Conservation (phyloP, 2,797 vertebrate species). For the Gallirallus australis region DNA sequence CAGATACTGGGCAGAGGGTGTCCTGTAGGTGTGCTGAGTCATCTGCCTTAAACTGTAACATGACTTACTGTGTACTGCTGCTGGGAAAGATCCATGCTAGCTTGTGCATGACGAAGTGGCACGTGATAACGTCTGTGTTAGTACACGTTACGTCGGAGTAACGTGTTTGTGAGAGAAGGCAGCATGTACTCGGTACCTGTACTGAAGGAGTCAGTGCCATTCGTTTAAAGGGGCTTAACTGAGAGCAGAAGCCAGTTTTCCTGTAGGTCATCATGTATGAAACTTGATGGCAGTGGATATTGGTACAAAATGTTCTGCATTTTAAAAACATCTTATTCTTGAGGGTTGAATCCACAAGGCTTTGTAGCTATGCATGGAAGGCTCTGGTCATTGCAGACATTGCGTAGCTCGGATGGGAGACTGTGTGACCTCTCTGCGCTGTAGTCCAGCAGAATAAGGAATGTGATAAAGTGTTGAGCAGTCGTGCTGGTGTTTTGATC, state of each 20-base stretch:
- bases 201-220: fast-evolving
- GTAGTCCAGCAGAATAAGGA: background rate
- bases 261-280: background rate
- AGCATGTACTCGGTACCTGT: background rate
- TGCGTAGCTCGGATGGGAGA: background rate
- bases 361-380: background rate
- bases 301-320: background rate
- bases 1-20: background rate
- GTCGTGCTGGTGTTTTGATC: background rate
- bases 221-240: background rate
- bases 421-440: fast-evolving
- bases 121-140: background rate
- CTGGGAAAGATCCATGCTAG: background rate
- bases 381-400: background rate
- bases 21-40: conserved; percentile 37
- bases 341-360: background rate
- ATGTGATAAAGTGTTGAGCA: fast-evolving
- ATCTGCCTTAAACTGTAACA: background rate
- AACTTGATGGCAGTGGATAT: background rate
- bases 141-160: background rate
- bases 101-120: background rate
- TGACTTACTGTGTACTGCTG: background rate
- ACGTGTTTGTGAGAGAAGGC: background rate
- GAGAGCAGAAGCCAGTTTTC: background rate
- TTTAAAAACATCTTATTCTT: background rate